Percentiles rank a stretch among this genome's conserved stretches.
Conservation (phyloP, 2,113 vertebrate species). For the Mormyrus lacerda region DNA sequence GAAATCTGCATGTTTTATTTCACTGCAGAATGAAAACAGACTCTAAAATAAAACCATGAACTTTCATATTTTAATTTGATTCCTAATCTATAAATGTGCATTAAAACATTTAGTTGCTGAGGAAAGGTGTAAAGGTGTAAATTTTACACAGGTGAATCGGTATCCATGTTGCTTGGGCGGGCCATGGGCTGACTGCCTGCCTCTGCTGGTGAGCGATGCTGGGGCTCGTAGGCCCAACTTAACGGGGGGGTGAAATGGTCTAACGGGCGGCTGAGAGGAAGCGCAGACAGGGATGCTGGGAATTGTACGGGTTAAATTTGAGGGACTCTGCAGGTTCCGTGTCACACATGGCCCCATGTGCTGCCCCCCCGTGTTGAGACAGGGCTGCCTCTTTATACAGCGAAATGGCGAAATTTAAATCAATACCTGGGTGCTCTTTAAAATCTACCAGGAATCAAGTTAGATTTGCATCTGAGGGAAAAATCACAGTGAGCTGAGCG, state of each 20-base stretch:
- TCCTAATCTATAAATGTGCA: not conserved
- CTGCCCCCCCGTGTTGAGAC: not conserved
- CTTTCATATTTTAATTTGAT: not conserved
- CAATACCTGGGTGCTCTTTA: not conserved
- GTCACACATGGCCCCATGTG: not conserved
- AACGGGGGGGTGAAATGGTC: not conserved
- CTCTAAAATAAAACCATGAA: not conserved
- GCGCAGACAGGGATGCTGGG: not conserved
- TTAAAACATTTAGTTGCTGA: not conserved
- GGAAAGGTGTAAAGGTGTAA: not conserved
- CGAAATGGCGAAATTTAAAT: not conserved
- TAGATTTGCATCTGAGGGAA: not conserved
- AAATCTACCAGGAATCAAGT: not conserved
- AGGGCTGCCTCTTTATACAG: not conserved
- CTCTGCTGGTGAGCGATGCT: not conserved
- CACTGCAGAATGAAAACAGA: not conserved
- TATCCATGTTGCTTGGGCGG: not conserved
- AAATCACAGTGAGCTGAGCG: not conserved
- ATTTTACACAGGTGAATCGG: not conserved
- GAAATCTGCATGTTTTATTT: not conserved
- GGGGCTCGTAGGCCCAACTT: not conserved
- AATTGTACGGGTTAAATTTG: not conserved
- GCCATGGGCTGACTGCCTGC: not conserved
- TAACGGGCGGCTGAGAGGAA: not conserved
- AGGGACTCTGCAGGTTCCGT: not conserved